Base-by-base conservation (phyloP, 1,140 invertebrate genomes). In the Scaptodrosophila lebanonensis region DNA sequence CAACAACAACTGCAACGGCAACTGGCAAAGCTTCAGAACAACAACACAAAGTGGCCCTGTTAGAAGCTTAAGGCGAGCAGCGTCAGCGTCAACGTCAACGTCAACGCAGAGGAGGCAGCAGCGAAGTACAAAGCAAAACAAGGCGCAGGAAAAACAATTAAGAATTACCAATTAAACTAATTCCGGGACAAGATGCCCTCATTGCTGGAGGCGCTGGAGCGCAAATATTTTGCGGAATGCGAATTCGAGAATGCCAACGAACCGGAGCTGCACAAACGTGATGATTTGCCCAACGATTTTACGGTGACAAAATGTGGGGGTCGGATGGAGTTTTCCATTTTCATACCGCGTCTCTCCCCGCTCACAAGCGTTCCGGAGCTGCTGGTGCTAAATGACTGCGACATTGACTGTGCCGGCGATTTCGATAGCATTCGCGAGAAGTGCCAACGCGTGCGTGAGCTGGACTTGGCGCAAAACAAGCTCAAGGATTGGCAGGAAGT, bases 391-490 rank as follows among this genome's bases (percentile, higher is more conserved):
- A 95, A 96, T 70, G 94, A 95, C 82, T 95, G 94, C 86, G 93
- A 95, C 84, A 96, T 97, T 58, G 92, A 94, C 58, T 92, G 91
- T 57, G 94, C 94, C 33, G 95, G 95, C n/a, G 93, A 94, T 76
- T 91, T 93, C 12, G 89, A 91, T 27, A 91, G 92, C 42, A 88
- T 97, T 15, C 90, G 92, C 22, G 91, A 92, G 51, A 94, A 96
- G 86, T 97, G 95, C 85, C 91, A 91, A 32, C 91, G 93, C 60
- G 95, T 97, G 1, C 92, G 94, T 66, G 95, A 97, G 88, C 89
- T 98, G 35, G 96, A 97, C 84, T 88, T 98, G 35, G 95, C 95
- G 7, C 95, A 96, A 79, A 98, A 98, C 87, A 93, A 93, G 79
- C 88, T 98, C 4, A 91, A 91, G 36, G 91, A 95, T 68, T 96